Percentiles rank a stretch among this genome's conserved stretches.
Conservation (phyloP, 2,113 vertebrate genomes). For the Lepus timidus region DNA sequence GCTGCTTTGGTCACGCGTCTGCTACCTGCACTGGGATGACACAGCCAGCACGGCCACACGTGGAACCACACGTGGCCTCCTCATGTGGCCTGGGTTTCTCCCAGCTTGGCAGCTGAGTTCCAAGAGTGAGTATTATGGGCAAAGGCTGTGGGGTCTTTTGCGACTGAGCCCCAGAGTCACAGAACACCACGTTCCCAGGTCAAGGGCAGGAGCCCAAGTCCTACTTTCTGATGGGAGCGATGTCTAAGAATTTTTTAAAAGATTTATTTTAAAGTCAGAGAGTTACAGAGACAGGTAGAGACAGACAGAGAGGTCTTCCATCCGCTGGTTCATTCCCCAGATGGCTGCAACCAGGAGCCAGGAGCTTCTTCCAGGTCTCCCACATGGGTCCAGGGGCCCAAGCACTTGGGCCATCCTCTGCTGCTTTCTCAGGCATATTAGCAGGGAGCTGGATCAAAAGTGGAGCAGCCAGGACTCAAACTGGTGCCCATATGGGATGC, state of each 20-base stretch:
- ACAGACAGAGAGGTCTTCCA: too few species aligned
- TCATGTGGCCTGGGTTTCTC: not conserved
- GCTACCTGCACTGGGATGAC: not conserved
- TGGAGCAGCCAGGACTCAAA: too few species aligned
- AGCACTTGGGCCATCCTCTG: too few species aligned
- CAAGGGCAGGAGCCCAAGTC: not conserved
- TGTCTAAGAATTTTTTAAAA: not conserved
- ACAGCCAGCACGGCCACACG: not conserved
- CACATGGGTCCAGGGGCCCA: too few species aligned
- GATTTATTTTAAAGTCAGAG: too few species aligned
- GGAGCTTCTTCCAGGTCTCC: too few species aligned
- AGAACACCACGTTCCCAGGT: not conserved
- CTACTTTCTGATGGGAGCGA: not conserved
- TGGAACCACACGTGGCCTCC: not conserved
- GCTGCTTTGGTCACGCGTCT: not conserved
- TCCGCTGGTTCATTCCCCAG: too few species aligned
- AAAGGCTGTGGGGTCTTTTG: not conserved
- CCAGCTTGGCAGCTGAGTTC: not conserved
- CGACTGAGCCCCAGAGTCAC: not conserved
- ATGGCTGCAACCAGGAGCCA: too few species aligned
- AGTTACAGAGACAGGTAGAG: too few species aligned
- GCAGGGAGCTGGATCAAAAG: too few species aligned
- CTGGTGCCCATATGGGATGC: too few species aligned
- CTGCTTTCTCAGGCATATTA: too few species aligned
- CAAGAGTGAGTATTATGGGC: not conserved